Evolutionary conservation across 2,113 vertebrate genomes (phyloP), one percentile per base, ranked within the genome.

Genomic region (Chaenocephalus aceratus): DNA sequence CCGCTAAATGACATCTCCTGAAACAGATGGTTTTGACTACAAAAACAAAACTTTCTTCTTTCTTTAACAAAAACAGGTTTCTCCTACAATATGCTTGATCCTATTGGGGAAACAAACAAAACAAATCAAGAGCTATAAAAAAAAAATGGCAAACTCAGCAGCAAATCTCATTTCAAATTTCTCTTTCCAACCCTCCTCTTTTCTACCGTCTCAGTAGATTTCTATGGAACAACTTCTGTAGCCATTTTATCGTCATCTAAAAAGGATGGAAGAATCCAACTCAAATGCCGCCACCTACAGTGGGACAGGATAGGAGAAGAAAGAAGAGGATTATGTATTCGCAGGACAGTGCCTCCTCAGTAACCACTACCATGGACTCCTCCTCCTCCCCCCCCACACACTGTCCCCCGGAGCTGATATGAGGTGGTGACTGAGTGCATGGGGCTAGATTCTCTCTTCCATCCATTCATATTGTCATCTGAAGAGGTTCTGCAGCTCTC

Each of bases 81-180:
- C 60, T 87, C 79, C 74, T 80, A 73, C 84, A 81, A 86, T 81
- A 79, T 74, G 70, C 15, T 51, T 79, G 85, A 90, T 86, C 82
- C 84, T 91, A 90, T 68, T 76, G 63, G 70, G 64, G 56, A n/a
- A 64, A 26, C 51, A 76, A 71, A 77, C 54, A 52, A 51, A 82
- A 66, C 71, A 85, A 92, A 87, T 79, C 41, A 83, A 79, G 53
- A 87, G 57, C 82, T 83, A 86, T 88, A 62, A 69, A 78, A 84
- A 77, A 91, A 92, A 92, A 93, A 93, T 68, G 79, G 79, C 82
- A 85, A 93, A 92, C 75, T 91, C 92, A 95, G 94, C 95, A 95
- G 94, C 94, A 91, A 93, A 89, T 89, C 74, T 88, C 77, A 51
- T 90, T 58, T 80, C 49, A 66, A 41, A 64, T 86, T 68, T 81